A percentile compares a stretch with the other conserved stretches of the same genome.
Evolutionary conservation across 1,140 invertebrate species (phyloP).

Genomic region (Bombus huntii): DNA sequence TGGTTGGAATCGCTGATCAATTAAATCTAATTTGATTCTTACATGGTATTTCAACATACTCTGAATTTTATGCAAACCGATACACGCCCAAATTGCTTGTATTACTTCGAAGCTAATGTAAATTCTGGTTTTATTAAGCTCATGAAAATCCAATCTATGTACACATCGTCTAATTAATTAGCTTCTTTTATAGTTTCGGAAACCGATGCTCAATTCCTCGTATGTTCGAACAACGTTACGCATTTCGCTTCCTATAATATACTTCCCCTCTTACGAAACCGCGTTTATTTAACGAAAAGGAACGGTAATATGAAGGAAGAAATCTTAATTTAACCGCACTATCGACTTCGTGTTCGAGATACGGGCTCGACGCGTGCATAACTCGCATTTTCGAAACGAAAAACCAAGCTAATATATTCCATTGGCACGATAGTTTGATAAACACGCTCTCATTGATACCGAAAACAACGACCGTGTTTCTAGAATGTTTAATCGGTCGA

Average conservation of each 20-base stretch:
- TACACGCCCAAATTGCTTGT: no score
- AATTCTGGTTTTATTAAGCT: no score
- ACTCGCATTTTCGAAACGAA: slow-evolving; percentile 41
- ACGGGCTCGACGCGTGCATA: not conserved
- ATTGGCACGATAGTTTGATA: slow-evolving; percentile 29
- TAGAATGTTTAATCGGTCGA: not conserved
- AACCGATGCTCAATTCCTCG: not conserved
- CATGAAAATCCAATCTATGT: not conserved
- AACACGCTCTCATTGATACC: slow-evolving; percentile 17
- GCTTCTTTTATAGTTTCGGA: not conserved
- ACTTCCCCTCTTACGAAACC: not conserved
- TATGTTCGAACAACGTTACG: not conserved
- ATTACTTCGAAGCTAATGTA: not conserved
- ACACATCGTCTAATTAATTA: not conserved
- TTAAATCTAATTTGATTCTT: not conserved
- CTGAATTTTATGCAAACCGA: not conserved
- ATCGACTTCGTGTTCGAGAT: slow-evolving; percentile 24
- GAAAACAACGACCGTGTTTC: slow-evolving; percentile 6
- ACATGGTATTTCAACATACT: not conserved
- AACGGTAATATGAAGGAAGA: not conserved
- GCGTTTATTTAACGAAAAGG: slow-evolving; percentile 17
- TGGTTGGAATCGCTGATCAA: not conserved
- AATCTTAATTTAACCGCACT: slow-evolving; percentile 48
- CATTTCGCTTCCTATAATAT: not conserved
- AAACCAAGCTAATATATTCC: slow-evolving; percentile 10